Conservation (phyloP, 2,797 vertebrate genomes). For the Brachymystax lenok region DNA sequence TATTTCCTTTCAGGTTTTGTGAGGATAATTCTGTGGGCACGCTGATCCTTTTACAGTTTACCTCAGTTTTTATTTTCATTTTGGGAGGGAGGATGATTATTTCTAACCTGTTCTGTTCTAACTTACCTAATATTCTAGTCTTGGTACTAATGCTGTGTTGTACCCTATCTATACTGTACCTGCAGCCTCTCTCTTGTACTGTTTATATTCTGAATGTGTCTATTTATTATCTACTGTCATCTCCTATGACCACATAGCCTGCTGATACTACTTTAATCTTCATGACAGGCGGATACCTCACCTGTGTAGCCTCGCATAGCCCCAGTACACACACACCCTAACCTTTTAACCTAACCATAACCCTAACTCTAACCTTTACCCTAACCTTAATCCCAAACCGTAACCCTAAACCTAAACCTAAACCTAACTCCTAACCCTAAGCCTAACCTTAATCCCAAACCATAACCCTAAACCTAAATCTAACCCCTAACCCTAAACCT, state of each 20-base stretch:
- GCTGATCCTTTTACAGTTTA: neutral
- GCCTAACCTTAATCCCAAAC: too few species aligned
- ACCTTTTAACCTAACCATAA: neutral
- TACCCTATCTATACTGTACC: neutral
- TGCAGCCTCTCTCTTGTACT: neutral
- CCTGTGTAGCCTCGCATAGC: neutral
- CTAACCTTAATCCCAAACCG: too few species aligned
- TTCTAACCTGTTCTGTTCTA: neutral
- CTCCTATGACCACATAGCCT: neutral
- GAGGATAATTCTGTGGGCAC: too few species aligned
- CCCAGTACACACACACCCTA: constrained; percentile 7
- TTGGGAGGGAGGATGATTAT: neutral
- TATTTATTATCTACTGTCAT: constrained; percentile 7
- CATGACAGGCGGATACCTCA: neutral
- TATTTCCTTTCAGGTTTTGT: neutral
- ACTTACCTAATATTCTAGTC: neutral
- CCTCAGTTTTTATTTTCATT: too few species aligned
- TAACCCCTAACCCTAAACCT: too few species aligned
- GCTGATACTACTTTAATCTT: neutral
- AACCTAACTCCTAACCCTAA: too few species aligned
- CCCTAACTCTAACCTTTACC: too few species aligned
- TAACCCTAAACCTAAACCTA: too few species aligned
- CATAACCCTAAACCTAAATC: too few species aligned
- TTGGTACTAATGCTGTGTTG: neutral
- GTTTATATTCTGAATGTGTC: neutral